A percentile compares a stretch with the other conserved stretches of the same genome.
phyloP scores from a whole-genome alignment of 2,888 invertebrate species.

The Phrixothrix hirtus region DNA sequence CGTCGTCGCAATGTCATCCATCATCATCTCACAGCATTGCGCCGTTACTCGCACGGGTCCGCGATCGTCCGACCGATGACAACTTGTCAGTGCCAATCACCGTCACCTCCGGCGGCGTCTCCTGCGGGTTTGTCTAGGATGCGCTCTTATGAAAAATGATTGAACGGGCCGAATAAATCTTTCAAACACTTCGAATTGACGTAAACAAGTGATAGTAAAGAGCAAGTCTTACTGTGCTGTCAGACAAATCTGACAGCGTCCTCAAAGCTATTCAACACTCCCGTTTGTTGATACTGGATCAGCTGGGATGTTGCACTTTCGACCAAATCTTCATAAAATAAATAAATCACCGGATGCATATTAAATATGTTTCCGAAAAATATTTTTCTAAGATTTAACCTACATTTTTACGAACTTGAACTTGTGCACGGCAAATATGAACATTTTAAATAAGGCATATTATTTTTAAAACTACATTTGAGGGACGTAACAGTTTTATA shows the following conservation, averaged over 20 bases:
- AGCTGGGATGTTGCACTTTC: conserved; percentile 27
- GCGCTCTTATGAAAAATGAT: conserved; percentile 44
- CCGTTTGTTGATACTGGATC: conserved; percentile 31
- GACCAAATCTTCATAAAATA: conserved; percentile 12
- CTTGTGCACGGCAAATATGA: background rate
- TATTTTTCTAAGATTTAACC: background rate
- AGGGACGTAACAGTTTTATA: no score
- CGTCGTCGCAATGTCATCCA: conserved; percentile 14
- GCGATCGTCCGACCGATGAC: conserved; percentile 48
- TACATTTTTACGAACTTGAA: background rate
- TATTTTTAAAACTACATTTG: no score
- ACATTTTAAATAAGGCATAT: no score
- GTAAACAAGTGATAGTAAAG: conserved; percentile 45
- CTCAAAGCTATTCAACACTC: conserved; percentile 34
- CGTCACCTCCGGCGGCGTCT: conserved; percentile 36
- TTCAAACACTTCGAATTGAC: conserved; percentile 44
- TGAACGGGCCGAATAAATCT: conserved; percentile 44
- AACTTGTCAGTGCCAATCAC: conserved; percentile 50
- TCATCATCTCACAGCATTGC: conserved; percentile 41
- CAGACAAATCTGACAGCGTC: conserved; percentile 46
- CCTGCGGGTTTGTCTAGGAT: conserved; percentile 30
- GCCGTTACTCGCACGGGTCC: conserved; percentile 42
- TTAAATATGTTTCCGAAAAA: no score
- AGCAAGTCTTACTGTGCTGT: conserved; percentile 43
- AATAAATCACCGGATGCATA: conserved; percentile 19